Evolutionary conservation across 2,797 vertebrate genomes (phyloP).

Genomic region (Forpus xanthops): DNA sequence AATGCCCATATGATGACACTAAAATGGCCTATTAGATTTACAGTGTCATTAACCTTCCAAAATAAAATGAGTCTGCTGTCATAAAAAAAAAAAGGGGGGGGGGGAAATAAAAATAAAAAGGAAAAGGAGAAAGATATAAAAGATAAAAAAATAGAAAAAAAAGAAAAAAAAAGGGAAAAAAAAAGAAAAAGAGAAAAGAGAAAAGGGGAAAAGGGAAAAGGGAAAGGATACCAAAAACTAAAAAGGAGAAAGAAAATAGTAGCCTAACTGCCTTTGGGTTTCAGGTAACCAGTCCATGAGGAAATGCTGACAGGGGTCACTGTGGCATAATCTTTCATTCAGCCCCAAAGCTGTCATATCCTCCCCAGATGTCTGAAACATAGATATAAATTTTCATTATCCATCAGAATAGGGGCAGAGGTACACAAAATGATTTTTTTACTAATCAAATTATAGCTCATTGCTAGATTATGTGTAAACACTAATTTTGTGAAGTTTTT

Average conservation of each 20-base stretch:
- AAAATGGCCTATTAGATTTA: constrained; percentile 86
- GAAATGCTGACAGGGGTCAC: constrained; percentile 87
- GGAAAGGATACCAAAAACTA: constrained; percentile 4
- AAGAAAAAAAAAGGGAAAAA: accelerated
- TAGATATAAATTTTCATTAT: constrained; percentile 90
- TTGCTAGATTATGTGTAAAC: constrained; percentile 84
- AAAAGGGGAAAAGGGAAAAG: background rate
- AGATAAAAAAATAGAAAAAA: accelerated
- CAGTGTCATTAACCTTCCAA: constrained; percentile 82
- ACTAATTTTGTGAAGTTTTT: constrained; percentile 86
- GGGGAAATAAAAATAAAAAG: accelerated
- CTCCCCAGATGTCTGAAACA: constrained; percentile 85
- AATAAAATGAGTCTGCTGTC: constrained; percentile 75
- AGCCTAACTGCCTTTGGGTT: constrained; percentile 80
- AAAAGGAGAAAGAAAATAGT: constrained; percentile 40
- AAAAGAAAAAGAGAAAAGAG: background rate
- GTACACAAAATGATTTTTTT: constrained; percentile 87
- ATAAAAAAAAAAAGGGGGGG: accelerated
- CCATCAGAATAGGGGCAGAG: constrained; percentile 84
- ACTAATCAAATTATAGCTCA: constrained; percentile 85
- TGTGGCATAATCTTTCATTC: constrained; percentile 87
- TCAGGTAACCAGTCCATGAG: constrained; percentile 83
- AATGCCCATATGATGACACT: constrained; percentile 82
- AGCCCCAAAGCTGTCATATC: constrained; percentile 85
- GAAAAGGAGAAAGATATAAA: background rate